Evolutionary conservation across 1,140 invertebrate species (phyloP), one percentile per base, ranked within the genome.

Genomic region (Monomorium pharaonis): DNA sequence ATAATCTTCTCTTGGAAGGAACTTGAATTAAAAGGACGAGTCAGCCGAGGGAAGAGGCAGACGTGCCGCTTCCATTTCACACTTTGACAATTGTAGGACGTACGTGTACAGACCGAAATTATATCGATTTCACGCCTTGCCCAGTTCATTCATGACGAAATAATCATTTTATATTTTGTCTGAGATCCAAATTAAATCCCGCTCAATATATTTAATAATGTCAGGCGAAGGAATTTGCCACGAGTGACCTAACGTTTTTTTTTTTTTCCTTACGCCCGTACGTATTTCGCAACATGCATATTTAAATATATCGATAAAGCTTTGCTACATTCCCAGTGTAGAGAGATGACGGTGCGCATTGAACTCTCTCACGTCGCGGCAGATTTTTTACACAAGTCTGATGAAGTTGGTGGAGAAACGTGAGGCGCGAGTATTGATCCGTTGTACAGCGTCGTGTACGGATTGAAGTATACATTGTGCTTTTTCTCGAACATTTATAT

Each of bases 1-100:
- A 77, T 84, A 84, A 84, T 84, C 81, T 63, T 76, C 42, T 47
- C 81, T 37, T 51, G 51, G 51, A 44, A 58, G 78, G 42, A 83
- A 83, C 51, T 72, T 47, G 67, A 83, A 72, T 83, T 83, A 83
- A 83, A 72, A 42, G 67, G 67, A 72, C 37, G 67, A 56, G 30
- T 33, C 3, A 80, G 47, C 14, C 33, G 76, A n/a, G 27, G 33
- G 21, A 5, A 37, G n/a, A 44, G 30, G 9, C 47, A 16, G 24
- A 83, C 21, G 14, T 24, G 42, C 44, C 27, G n/a, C 56, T 51
- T 54, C 16, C 30, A 62, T 16, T 77, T 24, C 18, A n/a, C 47
- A 14, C 21, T 5, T 24, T 72, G 67, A 72, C 33, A 18, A 65
- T 72, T 83, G 33, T 58, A 58, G 56, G 30, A 72, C 27, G 1